Evolutionary conservation across 2,888 invertebrate species (phyloP).

Genomic region (Apeira syringaria): DNA sequence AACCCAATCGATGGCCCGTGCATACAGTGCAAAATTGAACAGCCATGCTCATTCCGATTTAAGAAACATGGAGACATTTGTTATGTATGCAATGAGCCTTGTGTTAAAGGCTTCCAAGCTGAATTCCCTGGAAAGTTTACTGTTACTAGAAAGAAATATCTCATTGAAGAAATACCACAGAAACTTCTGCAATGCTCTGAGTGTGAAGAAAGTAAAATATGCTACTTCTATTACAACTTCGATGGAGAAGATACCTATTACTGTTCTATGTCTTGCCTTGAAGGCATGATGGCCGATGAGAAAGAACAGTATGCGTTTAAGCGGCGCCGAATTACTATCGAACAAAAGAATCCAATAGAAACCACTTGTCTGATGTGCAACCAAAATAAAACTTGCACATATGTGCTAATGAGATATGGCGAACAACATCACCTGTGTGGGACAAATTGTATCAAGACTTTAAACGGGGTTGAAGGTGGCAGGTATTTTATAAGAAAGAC

Average conservation of each 20-base stretch:
- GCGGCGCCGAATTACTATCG: conserved; percentile 76
- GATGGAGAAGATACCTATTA: conserved; percentile 76
- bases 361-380: conserved; percentile 76
- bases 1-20: conserved; percentile 63
- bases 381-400: conserved; percentile 72
- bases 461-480: conserved; percentile 63
- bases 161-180: conserved; percentile 67
- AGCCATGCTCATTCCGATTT: conserved; percentile 59
- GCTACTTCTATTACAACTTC: conserved; percentile 73
- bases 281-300: conserved; percentile 79
- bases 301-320: conserved; percentile 81
- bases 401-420: conserved; percentile 76
- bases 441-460: conserved; percentile 81
- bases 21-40: conserved; percentile 64
- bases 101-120: conserved; percentile 70
- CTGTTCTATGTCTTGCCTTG: conserved; percentile 80
- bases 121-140: conserved; percentile 57
- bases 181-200: conserved; percentile 59
- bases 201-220: conserved; percentile 68
- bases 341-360: conserved; percentile 51
- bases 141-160: conserved; percentile 59
- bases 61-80: conserved; percentile 51
- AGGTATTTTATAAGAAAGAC: conserved; percentile 60
- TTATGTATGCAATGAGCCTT: conserved; percentile 75
- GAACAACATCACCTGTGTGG: conserved; percentile 79